Conservation (phyloP, 2,797 vertebrate genomes). For the Carapus acus region DNA sequence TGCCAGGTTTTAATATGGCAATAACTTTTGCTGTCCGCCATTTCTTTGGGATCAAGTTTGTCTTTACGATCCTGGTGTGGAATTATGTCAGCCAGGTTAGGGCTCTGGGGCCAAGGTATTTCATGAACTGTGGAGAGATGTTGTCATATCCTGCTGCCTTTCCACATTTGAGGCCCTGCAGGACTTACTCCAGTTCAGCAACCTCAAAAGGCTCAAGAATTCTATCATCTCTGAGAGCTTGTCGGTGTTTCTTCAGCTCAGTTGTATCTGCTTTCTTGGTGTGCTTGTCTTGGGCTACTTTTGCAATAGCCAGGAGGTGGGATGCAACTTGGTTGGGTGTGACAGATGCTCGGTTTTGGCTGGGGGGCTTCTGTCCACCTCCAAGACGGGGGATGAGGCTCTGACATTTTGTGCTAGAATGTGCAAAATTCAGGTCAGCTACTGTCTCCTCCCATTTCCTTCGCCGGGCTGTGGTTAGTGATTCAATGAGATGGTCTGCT, state of each 20-base stretch:
- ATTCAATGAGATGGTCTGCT: slow-evolving; percentile 1
- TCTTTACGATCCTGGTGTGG: background rate
- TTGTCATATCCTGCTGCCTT: too few relatives aligned
- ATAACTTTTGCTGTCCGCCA: background rate
- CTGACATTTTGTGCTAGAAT: slow-evolving; percentile 8
- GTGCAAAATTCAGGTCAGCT: slow-evolving; percentile 4
- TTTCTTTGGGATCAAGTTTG: slow-evolving; percentile 4
- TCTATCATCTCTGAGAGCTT: background rate
- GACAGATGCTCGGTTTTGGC: background rate
- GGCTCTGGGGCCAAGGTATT: background rate
- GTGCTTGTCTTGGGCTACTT: background rate
- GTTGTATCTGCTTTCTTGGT: background rate
- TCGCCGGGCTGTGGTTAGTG: background rate
- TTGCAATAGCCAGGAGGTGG: background rate
- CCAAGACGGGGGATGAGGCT: slow-evolving; percentile 3
- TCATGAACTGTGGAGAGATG: background rate
- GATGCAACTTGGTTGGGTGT: background rate
- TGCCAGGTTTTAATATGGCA: background rate
- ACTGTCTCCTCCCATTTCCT: slow-evolving; percentile 9
- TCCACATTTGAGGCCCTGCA: slow-evolving; percentile 1
- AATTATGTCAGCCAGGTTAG: background rate
- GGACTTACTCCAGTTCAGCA: slow-evolving; percentile 1
- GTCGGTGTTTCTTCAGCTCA: background rate
- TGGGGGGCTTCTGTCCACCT: background rate
- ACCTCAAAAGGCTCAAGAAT: slow-evolving; percentile 3